A percentile compares a stretch with the other conserved stretches of the same genome.
Conservation (phyloP, 2,888 invertebrate species). For the Stratiomys singularior region DNA sequence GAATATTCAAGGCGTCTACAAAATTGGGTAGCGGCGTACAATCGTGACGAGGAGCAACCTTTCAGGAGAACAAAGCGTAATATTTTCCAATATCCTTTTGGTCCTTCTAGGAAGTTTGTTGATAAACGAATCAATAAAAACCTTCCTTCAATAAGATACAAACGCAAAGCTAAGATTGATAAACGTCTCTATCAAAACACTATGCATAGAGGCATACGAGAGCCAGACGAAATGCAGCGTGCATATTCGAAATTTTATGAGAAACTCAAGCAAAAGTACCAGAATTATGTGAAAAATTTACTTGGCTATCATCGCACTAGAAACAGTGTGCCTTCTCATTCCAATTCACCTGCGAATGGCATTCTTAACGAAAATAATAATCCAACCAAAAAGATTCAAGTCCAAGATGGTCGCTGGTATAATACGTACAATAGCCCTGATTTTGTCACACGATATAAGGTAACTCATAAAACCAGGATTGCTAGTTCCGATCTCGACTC, state of each 20-base stretch:
- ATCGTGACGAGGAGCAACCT: not conserved
- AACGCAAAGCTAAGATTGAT: slow-evolving; percentile 30
- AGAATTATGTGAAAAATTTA: slow-evolving; percentile 61
- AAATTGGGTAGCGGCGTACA: slow-evolving; percentile 45
- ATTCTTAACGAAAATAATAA: slow-evolving; percentile 49
- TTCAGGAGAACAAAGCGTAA: slow-evolving; percentile 16
- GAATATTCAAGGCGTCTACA: slow-evolving; percentile 56
- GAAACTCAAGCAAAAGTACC: slow-evolving; percentile 61
- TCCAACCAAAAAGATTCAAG: slow-evolving; percentile 55
- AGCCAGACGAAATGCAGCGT: slow-evolving; percentile 57
- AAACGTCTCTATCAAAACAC: slow-evolving; percentile 20
- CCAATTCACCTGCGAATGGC: slow-evolving; percentile 48
- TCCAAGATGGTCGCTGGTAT: slow-evolving; percentile 58
- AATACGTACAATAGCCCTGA: slow-evolving; percentile 58
- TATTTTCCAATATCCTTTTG: slow-evolving; percentile 25
- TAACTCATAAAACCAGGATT: slow-evolving; percentile 56
- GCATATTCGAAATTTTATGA: slow-evolving; percentile 62
- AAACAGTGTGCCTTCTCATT: slow-evolving; percentile 28
- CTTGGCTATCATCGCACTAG: slow-evolving; percentile 56
- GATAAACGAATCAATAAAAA: slow-evolving; percentile 17
- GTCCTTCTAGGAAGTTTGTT: slow-evolving; percentile 24
- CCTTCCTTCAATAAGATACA: slow-evolving; percentile 28
- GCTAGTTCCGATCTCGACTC: slow-evolving; percentile 53
- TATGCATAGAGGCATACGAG: slow-evolving; percentile 52
- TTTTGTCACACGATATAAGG: slow-evolving; percentile 55